Evolutionary conservation across 2,113 vertebrate genomes (phyloP), one percentile per base, ranked within the genome.

Genomic region (Ophthalmotilapia sp.): DNA sequence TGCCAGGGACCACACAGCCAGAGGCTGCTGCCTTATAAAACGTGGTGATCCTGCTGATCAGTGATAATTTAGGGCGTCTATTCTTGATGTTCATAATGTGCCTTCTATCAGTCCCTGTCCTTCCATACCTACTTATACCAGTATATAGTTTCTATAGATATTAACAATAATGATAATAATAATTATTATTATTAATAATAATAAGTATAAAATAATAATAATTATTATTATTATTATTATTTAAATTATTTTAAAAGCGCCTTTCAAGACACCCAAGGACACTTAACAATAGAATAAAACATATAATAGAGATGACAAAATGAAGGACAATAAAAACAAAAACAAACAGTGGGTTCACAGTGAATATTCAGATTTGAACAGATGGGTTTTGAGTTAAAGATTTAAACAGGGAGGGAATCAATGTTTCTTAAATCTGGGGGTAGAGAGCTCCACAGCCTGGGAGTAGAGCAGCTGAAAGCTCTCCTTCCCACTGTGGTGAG

Each of bases 121-220:
- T 68, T 68, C 62, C 33, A 40, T 40, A 68, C 62, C 62, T 68
- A n/a, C 31, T 68, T 38, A 38, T 68, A 38, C 11, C 3, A 4
- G 62, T 40, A 40, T 68, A 21, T 38, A 65, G 33, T n/a, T 68
- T 68, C 58, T 62, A 62, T 36, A 62, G 31, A 33, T 62, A 62
- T 33, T 58, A 58, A 29, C 13, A 55, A 55, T 26, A 56, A 26
- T 5, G 1, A 26, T 14, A 56, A 56, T 8, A 7, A 55, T 3
- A 26, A 26, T 0, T 3, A 51, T 3, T 3, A n/a, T n/a, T 5
- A 49, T 0, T 10, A n/a, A n/a, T 10, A 53, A 53, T 53, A 3
- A 53, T 53, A 10, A 17, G 6, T 15, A 53, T 3, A 54, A 12
- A 5, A 49, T 49, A 31, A 31, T 31, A 6, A 31, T 31, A 1